Evolutionary conservation across 2,797 vertebrate species (phyloP).

Genomic region (Megaceryle alcyon): DNA sequence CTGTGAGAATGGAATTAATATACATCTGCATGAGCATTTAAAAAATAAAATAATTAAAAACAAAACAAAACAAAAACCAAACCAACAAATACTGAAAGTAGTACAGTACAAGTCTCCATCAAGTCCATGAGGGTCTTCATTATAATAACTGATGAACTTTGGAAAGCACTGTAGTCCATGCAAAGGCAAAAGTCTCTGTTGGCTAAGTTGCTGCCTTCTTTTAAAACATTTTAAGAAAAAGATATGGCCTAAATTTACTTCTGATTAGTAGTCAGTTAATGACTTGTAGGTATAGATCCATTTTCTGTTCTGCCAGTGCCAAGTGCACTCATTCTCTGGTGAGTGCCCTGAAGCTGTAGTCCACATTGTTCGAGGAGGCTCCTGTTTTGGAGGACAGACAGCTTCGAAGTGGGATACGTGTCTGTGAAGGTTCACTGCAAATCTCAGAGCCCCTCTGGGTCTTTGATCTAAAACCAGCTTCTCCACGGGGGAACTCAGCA

Average conservation of each 20-base stretch:
- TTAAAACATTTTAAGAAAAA: not conserved
- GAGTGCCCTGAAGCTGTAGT: not conserved
- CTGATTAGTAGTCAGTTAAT: not conserved
- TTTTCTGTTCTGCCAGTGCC: not conserved
- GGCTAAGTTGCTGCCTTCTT: not conserved
- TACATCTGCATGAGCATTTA: not conserved
- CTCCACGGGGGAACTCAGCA: rapidly evolving
- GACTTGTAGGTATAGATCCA: not conserved
- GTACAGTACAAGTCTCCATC: not conserved
- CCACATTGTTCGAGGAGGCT: not conserved
- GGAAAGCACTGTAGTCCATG: not conserved
- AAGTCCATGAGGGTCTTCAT: not conserved
- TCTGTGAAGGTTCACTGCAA: not conserved
- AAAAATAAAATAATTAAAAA: not conserved
- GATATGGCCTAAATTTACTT: not conserved
- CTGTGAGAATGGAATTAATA: not conserved
- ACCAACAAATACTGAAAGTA: not conserved
- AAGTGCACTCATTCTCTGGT: not conserved
- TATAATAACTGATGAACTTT: not conserved
- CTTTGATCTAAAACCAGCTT: not conserved
- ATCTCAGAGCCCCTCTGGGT: not conserved
- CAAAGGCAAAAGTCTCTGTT: not conserved
- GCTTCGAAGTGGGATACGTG: not conserved
- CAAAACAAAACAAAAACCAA: too few relatives aligned
- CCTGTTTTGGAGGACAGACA: not conserved